Conservation (phyloP, 1,140 invertebrate genomes). For the Gryon sp. region DNA sequence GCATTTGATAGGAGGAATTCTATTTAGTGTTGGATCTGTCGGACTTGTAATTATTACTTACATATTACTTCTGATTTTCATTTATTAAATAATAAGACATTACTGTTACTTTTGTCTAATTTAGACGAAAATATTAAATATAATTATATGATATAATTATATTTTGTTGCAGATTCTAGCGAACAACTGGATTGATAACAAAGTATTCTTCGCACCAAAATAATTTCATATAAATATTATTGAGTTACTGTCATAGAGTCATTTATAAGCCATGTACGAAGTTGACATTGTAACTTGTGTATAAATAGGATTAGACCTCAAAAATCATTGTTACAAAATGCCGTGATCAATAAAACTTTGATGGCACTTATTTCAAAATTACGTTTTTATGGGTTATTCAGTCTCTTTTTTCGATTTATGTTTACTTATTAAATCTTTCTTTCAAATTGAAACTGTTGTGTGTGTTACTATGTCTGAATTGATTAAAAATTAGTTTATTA, state of each 20-base stretch:
- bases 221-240: constrained; percentile 9
- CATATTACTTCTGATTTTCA: not conserved
- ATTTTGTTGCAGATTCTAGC: constrained; percentile 9
- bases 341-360: constrained; percentile 31
- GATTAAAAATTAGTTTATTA: too few relatives aligned
- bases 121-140: not conserved
- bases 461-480: not conserved
- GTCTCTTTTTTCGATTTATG: constrained; percentile 11
- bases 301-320: constrained; percentile 12
- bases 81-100: too few relatives aligned
- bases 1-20: constrained; percentile 9
- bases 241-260: constrained; percentile 9
- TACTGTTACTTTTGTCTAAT: too few relatives aligned
- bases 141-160: not conserved
- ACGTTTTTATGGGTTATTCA: constrained; percentile 31
- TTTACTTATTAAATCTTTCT: not conserved
- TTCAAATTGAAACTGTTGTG: not conserved
- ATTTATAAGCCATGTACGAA: not conserved
- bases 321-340: constrained; percentile 19
- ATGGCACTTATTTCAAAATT: constrained; percentile 32
- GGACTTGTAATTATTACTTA: constrained; percentile 18
- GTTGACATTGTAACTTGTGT: not conserved
- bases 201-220: constrained; percentile 6
- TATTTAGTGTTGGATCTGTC: constrained; percentile 1
- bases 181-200: not conserved